phyloP scores from a whole-genome alignment of 2,113 vertebrate genomes.

The Grallaria varia region DNA sequence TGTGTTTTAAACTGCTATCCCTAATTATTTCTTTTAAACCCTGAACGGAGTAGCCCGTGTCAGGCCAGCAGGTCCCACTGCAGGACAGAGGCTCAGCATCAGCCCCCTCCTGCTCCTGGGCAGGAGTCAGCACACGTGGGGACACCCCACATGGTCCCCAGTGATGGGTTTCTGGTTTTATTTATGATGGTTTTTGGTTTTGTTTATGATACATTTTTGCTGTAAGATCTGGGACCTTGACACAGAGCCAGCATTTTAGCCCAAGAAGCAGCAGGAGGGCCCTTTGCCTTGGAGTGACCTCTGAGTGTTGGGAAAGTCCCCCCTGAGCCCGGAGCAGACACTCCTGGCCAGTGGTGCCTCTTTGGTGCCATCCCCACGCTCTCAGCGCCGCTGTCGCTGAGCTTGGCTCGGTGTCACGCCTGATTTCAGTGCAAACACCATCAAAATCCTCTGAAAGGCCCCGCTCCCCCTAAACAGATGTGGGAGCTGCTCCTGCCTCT shows the following conservation, averaged over 20 bases:
- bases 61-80: neutral
- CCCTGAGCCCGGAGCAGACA: neutral
- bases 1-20: neutral
- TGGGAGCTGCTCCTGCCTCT: conserved; percentile 24
- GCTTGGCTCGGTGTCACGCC: neutral
- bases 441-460: conserved; percentile 26
- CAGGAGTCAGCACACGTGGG: neutral
- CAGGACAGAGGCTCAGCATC: neutral
- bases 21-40: conserved; percentile 7
- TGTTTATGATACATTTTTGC: neutral
- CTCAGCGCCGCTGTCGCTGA: neutral
- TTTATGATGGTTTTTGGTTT: neutral
- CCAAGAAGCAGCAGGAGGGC: neutral
- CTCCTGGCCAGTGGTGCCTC: neutral
- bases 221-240: neutral
- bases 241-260: neutral
- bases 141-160: rapidly evolving
- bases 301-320: neutral
- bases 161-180: neutral
- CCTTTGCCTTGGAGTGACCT: neutral
- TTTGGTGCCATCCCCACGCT: rapidly evolving
- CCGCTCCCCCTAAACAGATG: neutral
- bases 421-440: neutral
- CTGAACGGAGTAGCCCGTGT: neutral
- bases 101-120: neutral